Evolutionary conservation across 2,888 invertebrate genomes (phyloP), one percentile per base, ranked within the genome.

Genomic region (Toxonevra muliebris): DNA sequence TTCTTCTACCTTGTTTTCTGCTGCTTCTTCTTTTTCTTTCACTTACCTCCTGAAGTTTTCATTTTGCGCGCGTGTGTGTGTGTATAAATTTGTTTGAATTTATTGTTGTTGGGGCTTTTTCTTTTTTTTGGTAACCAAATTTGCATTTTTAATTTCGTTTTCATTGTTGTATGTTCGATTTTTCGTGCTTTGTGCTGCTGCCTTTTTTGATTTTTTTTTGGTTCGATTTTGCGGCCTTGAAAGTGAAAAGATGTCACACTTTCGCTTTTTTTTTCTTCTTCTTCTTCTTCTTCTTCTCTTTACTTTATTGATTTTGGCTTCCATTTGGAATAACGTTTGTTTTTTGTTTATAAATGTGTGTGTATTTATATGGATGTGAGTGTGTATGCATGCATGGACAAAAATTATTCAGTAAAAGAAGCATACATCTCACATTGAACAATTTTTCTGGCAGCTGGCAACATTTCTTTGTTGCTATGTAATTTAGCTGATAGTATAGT

Each of bases 181-280:
- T n/a, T 53, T 53, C 15, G n/a, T n/a, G 76, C 81, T 82, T 82
- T 82, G 81, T n/a, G n/a, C n/a, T n/a, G n/a, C n/a, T 7, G 12
- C 17, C 41, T 13, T 41, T 62, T 41, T 50, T 52, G 11, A 52
- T 48, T 48, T 48, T 63, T 40, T 61, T 66, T 61, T 19, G 15
- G 17, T 30, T 70, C 65, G 54, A 64, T 68, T 65, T 69, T 57
- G 72, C 76, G 76, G 76, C 81, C 81, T 82, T 82, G 81, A 82
- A 82, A 82, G 81, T 81, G 81, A 82, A 82, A 82, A 82, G 79
- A 81, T 82, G 79, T 81, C 81, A 75, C 76, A 77, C 78, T 79
- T 79, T 79, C 77, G 77, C 76, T 77, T 77, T 76, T 75, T 66
- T 69, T 65, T 66, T 69, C 15, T 61, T 61, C 43, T 15, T 48